Percentiles rank a stretch among this genome's conserved stretches.
Evolutionary conservation across 2,797 vertebrate genomes (phyloP).

Genomic region (Smutsia gigantea): DNA sequence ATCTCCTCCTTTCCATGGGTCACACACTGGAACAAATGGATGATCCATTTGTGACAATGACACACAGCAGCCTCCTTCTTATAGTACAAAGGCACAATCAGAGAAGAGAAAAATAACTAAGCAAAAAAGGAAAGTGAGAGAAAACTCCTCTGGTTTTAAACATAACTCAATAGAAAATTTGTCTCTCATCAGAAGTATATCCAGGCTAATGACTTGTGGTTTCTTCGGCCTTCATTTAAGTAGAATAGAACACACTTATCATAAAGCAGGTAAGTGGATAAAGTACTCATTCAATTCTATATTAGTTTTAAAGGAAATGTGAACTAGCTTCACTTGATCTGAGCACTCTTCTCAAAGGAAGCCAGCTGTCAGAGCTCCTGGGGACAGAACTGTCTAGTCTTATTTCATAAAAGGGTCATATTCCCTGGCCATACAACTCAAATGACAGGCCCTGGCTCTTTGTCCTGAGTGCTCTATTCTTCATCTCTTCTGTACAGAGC

Average conservation of each 20-base stretch:
- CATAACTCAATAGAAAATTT: conserved; percentile 64
- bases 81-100: conserved; percentile 43
- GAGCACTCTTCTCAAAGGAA: conserved; percentile 51
- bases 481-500: conserved; percentile 2
- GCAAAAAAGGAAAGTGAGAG: conserved; percentile 28
- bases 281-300: conserved; percentile 72
- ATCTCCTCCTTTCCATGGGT: neutral
- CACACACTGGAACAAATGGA: conserved; percentile 43
- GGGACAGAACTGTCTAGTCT: conserved; percentile 59
- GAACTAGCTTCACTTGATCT: conserved; percentile 55
- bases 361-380: conserved; percentile 29
- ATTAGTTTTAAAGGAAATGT: conserved; percentile 74
- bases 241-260: conserved; percentile 69
- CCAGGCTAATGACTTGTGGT: conserved; percentile 63
- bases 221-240: conserved; percentile 72
- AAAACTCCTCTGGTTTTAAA: conserved; percentile 65
- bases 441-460: conserved; percentile 49
- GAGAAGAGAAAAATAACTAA: conserved; percentile 65
- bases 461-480: conserved; percentile 24
- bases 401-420: conserved; percentile 56
- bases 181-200: conserved; percentile 75
- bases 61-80: conserved; percentile 55
- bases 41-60: conserved; percentile 67
- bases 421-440: conserved; percentile 20
- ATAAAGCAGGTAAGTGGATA: conserved; percentile 69